phyloP scores from a whole-genome alignment of 2,113 vertebrate genomes.

The Oplegnathus fasciatus region DNA sequence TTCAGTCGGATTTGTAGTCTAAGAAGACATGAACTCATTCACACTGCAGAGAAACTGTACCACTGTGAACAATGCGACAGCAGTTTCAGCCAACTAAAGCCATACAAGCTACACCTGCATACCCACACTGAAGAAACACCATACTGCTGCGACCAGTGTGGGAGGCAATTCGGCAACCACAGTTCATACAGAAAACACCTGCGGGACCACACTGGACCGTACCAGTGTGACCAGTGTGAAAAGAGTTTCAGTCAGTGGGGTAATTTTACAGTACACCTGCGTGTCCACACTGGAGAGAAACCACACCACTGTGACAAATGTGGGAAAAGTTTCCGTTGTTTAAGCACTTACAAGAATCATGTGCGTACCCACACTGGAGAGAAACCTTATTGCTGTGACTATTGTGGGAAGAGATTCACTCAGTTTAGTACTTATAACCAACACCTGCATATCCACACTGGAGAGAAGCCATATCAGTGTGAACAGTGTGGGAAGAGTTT shows the following conservation, averaged over 20 bases:
- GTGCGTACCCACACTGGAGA: constrained; percentile 40
- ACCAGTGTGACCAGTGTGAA: constrained; percentile 58
- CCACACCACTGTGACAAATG: constrained; percentile 33
- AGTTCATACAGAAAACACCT: constrained; percentile 44
- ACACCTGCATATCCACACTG: not conserved
- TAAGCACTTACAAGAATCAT: constrained; percentile 40
- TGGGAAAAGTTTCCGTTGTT: constrained; percentile 44
- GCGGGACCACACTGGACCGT: constrained; percentile 27
- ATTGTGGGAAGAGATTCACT: constrained; percentile 51
- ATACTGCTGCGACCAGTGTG: constrained; percentile 42
- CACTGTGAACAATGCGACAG: constrained; percentile 46
- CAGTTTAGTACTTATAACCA: constrained; percentile 6
- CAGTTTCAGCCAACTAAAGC: constrained; percentile 20
- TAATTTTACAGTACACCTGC: not conserved
- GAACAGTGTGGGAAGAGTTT: not conserved
- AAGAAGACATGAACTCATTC: constrained; percentile 45
- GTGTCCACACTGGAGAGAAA: constrained; percentile 17
- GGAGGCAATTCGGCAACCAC: constrained; percentile 36
- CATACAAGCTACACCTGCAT: constrained; percentile 30
- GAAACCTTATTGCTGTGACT: constrained; percentile 58
- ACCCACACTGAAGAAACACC: constrained; percentile 32
- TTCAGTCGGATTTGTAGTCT: constrained; percentile 52
- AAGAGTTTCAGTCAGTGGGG: constrained; percentile 39
- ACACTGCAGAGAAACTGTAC: constrained; percentile 16
- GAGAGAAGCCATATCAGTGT: not conserved